Evolutionary conservation across 2,113 vertebrate genomes (phyloP).

Genomic region (Cyanoliseus patagonus): DNA sequence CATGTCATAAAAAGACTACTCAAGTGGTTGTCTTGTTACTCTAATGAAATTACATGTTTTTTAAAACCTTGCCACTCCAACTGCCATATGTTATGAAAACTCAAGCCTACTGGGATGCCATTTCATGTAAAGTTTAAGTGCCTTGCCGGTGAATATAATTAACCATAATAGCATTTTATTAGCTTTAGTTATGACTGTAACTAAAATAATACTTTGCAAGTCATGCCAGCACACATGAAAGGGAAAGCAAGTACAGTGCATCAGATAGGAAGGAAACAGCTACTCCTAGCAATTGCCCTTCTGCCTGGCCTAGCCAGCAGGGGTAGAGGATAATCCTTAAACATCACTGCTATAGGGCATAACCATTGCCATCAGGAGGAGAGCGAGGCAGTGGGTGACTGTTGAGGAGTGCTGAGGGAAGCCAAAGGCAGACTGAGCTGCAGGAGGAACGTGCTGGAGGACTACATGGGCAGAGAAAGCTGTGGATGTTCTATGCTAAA

Average conservation of each 20-base stretch:
- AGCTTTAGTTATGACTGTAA: constrained; percentile 18
- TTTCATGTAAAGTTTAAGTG: constrained; percentile 63
- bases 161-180: constrained; percentile 65
- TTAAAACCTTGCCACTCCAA: constrained; percentile 31
- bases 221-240: constrained; percentile 41
- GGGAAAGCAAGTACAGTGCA: neutral
- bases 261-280: constrained; percentile 35
- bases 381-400: neutral
- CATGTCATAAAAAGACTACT: constrained; percentile 5
- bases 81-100: constrained; percentile 41
- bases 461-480: neutral
- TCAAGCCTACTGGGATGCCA: constrained; percentile 41
- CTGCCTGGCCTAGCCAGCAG: constrained; percentile 45
- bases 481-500: neutral
- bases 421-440: neutral
- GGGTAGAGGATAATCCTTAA: constrained; percentile 40
- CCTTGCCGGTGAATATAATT: constrained; percentile 38
- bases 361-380: neutral
- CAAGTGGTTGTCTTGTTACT: constrained; percentile 25
- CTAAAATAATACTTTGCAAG: constrained; percentile 21
- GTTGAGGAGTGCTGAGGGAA: neutral
- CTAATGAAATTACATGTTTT: constrained; percentile 61
- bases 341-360: constrained; percentile 24
- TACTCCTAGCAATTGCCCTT: constrained; percentile 40
- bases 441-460: neutral